phyloP scores from a whole-genome alignment of 2,888 invertebrate species.

The Anthophora plumipes region DNA sequence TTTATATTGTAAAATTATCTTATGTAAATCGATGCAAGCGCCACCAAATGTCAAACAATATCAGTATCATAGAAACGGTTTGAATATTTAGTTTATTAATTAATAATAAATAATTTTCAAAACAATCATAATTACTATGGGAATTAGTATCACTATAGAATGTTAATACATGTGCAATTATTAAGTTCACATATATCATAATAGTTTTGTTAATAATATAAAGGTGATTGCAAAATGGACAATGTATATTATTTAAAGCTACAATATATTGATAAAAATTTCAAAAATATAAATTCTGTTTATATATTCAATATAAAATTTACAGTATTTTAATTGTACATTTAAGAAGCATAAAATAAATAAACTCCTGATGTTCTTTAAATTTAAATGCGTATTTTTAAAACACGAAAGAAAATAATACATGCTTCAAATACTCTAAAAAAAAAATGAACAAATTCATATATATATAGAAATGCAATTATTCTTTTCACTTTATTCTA shows the following conservation, averaged over 20 bases:
- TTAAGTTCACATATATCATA: not conserved
- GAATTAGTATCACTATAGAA: constrained; percentile 3
- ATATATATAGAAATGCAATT: not conserved
- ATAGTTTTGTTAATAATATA: not conserved
- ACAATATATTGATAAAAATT: constrained; percentile 16
- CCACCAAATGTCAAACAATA: not conserved
- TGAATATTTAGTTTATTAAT: not conserved
- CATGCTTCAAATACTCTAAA: not conserved
- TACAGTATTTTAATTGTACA: not conserved
- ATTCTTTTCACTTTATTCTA: not conserved
- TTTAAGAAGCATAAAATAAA: constrained; percentile 7
- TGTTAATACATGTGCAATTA: not conserved
- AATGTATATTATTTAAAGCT: constrained; percentile 9
- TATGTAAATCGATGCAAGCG: constrained; percentile 3
- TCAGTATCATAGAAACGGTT: not conserved
- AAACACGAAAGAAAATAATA: not conserved
- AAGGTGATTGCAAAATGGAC: not conserved
- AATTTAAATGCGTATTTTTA: not conserved
- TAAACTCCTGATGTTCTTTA: not conserved
- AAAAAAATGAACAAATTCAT: not conserved
- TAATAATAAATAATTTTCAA: constrained; percentile 7
- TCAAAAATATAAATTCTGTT: not conserved
- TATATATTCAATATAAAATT: constrained; percentile 1
- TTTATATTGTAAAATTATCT: constrained; percentile 13
- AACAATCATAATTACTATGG: not conserved